Conservation (phyloP, 1,140 invertebrate species). For the Atta colombica region DNA sequence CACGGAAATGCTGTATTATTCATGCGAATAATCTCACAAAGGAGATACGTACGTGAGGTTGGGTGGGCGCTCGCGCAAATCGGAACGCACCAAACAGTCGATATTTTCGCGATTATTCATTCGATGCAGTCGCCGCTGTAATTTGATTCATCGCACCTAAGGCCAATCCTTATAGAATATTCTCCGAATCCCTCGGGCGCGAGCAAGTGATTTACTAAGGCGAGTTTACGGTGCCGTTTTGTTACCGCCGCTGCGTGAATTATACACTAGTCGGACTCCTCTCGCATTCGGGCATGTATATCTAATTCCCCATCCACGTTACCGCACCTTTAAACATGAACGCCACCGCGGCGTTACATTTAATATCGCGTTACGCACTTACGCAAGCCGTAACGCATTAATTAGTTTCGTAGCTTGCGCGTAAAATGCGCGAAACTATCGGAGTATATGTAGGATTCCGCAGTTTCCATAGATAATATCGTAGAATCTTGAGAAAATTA, state of each 20-base stretch:
- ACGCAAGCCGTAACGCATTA: constrained; percentile 43
- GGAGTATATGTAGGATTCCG: neutral
- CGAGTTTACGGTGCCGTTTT: constrained; percentile 49
- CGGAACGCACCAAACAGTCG: neutral
- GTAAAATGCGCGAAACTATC: neutral
- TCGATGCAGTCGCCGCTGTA: constrained; percentile 5
- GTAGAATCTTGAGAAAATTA: neutral
- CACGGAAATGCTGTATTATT: constrained; percentile 54
- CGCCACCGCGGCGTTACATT: constrained; percentile 21
- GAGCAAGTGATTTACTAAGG: constrained; percentile 59
- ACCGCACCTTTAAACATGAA: constrained; percentile 39
- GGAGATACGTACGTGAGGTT: constrained; percentile 38
- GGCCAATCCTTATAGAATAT: constrained; percentile 42
- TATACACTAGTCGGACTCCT: constrained; percentile 38
- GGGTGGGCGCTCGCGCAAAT: neutral
- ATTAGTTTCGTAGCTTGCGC: constrained; percentile 37
- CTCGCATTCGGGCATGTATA: constrained; percentile 32
- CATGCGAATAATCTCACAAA: constrained; percentile 56
- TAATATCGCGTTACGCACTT: constrained; percentile 49
- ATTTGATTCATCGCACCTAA: constrained; percentile 52
- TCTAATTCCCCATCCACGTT: constrained; percentile 39
- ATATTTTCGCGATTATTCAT: constrained; percentile 55
- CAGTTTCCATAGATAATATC: neutral
- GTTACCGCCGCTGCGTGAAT: constrained; percentile 43
- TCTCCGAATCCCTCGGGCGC: neutral